Base-by-base conservation (phyloP, 2,888 invertebrate genomes). In the Pachliopta kotzebuea region DNA sequence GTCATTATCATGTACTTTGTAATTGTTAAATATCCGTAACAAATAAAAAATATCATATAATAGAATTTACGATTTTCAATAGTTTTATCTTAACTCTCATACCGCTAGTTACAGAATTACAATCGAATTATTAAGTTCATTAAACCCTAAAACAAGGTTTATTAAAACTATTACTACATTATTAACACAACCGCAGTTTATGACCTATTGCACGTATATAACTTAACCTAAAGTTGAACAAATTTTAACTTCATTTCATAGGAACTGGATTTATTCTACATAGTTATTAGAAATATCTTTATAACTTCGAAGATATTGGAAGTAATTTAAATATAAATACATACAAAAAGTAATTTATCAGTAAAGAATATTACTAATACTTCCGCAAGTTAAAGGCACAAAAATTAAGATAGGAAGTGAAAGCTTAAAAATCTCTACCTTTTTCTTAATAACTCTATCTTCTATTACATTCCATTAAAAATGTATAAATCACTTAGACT, bases 141-240 rank as follows among this genome's bases (percentile, higher is more conserved):
- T n/a, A 45, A n/a, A 45, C 45, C 45, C n/a, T 45, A 45, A 45
- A n/a, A 45, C 45, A 6, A 17, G n/a, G 18, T 18, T 45, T n/a
- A 45, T 14, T 21, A 11, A 52, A 52, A 52, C 50, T 21, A 20
- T 23, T 21, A 37, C 50, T 56, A 53, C 31, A 37, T 7, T n/a
- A 56, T 50, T 60, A 50, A 60, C 60, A 61, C 65, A 65, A 61
- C 65, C 60, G 65, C 21, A 53, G 21, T 53, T 60, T 52, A 45
- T 20, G 21, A 54, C 42, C 45, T 54, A 8, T 55, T n/a, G n/a
- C 45, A 55, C 26, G 20, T 18, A 29, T 42, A 56, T 37, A 52
- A 37, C 21, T 63, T n/a, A 64, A 23, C 21, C 24, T 65, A 58
- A 18, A 29, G 23, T 62, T 42, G 29, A 58, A 58, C 56, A 60